These are phyloP conservation scores for Clanis bilineata DNA, from an alignment of 2,888 invertebrate genomes.

Conservation along the genomic window DNA sequence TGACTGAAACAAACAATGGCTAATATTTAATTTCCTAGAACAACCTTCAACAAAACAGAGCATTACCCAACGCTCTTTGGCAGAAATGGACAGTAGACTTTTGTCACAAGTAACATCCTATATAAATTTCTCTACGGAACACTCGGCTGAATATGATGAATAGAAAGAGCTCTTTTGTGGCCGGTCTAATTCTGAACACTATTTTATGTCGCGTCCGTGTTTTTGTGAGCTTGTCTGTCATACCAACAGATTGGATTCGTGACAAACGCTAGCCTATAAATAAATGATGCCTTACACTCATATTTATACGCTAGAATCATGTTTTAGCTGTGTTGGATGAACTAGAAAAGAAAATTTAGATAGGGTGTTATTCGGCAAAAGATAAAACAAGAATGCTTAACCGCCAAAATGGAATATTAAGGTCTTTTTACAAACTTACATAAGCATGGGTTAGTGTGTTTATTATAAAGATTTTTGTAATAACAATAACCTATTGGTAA, in stretches of 20 bases:
- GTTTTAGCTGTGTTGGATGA: background rate
- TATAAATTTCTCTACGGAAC: background rate
- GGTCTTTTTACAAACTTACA: too few species aligned
- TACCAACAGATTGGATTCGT: constrained; percentile 1
- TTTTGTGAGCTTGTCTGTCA: constrained; percentile 4
- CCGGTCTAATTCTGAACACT: background rate
- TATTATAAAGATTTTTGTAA: too few species aligned
- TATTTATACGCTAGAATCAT: background rate
- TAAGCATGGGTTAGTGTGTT: too few species aligned
- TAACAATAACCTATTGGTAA: too few species aligned
- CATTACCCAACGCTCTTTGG: too few species aligned
- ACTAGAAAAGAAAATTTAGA: background rate
- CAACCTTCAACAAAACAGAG: too few species aligned
- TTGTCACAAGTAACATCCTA: too few species aligned
- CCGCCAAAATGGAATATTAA: too few species aligned
- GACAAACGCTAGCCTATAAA: background rate
- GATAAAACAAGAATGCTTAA: too few species aligned
- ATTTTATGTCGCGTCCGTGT: background rate
- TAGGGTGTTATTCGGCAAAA: background rate
- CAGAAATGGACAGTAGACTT: too few species aligned
- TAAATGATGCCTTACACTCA: background rate
- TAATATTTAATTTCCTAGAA: too few species aligned
- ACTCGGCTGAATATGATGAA: background rate
- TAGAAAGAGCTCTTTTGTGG: background rate
- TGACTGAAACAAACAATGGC: too few species aligned